Conservation (phyloP, 2,888 invertebrate genomes). For the Ormia ochracea region DNA sequence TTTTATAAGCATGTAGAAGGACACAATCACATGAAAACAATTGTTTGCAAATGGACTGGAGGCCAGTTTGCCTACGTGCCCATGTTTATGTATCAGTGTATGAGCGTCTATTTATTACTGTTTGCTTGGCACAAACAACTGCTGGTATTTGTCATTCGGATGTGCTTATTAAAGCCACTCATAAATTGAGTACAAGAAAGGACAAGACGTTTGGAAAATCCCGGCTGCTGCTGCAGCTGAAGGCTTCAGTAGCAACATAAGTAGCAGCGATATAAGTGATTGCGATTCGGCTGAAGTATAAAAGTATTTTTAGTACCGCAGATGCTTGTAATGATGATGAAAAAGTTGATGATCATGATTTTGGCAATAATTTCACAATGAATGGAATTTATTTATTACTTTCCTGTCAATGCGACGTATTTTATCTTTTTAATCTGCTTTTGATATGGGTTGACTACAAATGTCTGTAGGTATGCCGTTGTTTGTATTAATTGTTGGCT, state of each 20-base stretch:
- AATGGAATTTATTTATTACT: neutral
- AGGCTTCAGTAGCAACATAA: neutral
- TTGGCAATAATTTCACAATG: neutral
- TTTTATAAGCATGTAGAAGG: neutral
- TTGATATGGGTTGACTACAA: neutral
- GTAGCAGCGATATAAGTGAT: neutral
- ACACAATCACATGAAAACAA: neutral
- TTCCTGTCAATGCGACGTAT: too few relatives aligned
- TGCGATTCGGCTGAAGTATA: neutral
- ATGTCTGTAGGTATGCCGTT: too few relatives aligned
- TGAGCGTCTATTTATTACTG: neutral
- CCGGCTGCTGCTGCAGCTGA: constrained; percentile 9
- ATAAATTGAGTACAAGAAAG: constrained; percentile 45
- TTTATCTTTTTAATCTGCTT: constrained; percentile 11
- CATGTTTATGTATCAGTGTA: neutral
- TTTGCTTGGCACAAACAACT: constrained; percentile 9
- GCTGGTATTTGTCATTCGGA: constrained; percentile 34
- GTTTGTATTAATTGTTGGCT: too few relatives aligned
- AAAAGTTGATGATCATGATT: neutral
- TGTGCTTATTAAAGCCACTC: constrained; percentile 54
- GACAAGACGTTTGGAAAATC: neutral
- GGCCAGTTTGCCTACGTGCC: neutral
- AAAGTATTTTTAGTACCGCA: neutral
- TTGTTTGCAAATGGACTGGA: constrained; percentile 5
- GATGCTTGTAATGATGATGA: neutral